Evolutionary conservation across 2,797 vertebrate genomes (phyloP).

Genomic region (Parotocinclus haroldoi): DNA sequence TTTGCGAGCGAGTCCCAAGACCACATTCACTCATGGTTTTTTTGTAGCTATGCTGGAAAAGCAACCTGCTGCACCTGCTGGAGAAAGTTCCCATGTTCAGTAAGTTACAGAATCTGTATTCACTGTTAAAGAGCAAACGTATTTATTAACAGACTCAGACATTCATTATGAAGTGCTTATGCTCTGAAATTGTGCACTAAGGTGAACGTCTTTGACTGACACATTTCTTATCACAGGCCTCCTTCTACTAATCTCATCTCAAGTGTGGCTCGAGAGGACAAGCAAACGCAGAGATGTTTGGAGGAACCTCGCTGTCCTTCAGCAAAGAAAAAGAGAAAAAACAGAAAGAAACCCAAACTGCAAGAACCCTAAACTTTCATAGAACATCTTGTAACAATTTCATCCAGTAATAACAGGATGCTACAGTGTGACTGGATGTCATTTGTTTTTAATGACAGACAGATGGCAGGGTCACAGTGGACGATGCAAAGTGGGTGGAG

Average conservation of each 20-base stretch:
- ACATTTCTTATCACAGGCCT: not conserved
- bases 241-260: not conserved
- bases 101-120: too few species aligned
- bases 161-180: too few species aligned
- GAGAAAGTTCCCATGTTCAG: too few species aligned
- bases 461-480: too few species aligned
- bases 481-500: too few species aligned
- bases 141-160: too few species aligned
- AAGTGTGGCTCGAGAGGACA: conserved; percentile 8
- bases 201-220: too few species aligned
- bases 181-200: too few species aligned
- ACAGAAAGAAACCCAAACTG: conserved; percentile 36
- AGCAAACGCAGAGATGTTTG: not conserved
- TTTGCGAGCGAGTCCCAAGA: conserved; percentile 77
- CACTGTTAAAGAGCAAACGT: too few species aligned
- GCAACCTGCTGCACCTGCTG: not conserved
- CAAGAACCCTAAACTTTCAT: conserved; percentile 11
- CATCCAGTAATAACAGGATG: too few species aligned
- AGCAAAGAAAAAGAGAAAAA: conserved; percentile 45
- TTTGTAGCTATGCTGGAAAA: conserved; percentile 86
- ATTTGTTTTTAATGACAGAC: too few species aligned
- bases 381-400: not conserved
- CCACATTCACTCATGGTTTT: conserved; percentile 86
- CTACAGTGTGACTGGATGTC: too few species aligned
- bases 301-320: not conserved